Base-by-base conservation (phyloP, 2,888 invertebrate species). In the Dichetophora obliterata region DNA sequence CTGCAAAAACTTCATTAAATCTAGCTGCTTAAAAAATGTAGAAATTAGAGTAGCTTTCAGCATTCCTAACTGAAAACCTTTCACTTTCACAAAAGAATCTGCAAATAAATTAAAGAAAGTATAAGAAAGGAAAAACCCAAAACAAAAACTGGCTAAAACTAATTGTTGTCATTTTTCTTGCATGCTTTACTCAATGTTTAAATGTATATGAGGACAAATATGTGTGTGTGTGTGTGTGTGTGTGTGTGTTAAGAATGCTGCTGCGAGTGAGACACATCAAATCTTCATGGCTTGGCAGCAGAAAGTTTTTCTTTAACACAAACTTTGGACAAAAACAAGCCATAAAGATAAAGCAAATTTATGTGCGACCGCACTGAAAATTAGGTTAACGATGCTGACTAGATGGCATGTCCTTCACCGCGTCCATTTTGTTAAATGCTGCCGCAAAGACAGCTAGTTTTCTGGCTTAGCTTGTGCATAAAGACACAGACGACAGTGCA, bases 361-460 rank as follows among this genome's bases (percentile, higher is more conserved):
- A 81, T 80, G 78, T 79, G 77, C 78, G 68, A 78, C 81, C 81
- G 79, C 77, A 79, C 76, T 82, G 81, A 83, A 86, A 86, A 86
- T 86, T 86, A 85, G 86, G 86, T 86, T 86, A 86, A 86, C 85
- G 86, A 85, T 85, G 63, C n/a, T 34, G 24, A 48, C 24, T 52
- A 16, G 37, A 5, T 27, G 19, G 57, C 19, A 11, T 19, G 66
- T 66, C 66, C 66, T 66, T 31, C 27, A 61, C 11, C 43, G 59
- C 16, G 59, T 61, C 59, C 59, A 43, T 43, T 43, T 43, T 43
- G 43, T 14, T 11, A 14, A 43, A 43, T 43, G 4, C 3, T 43
- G 43, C 43, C 11, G 6, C 43, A 43, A 43, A 4, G 14, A 43
- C 43, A 43, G 43, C 43, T 43, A 43, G 43, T 11, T 2, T 14